Conservation (phyloP, 30 jellyfish, hydroid and myxozoan genomes). For the Phacellophora camtschatica region DNA sequence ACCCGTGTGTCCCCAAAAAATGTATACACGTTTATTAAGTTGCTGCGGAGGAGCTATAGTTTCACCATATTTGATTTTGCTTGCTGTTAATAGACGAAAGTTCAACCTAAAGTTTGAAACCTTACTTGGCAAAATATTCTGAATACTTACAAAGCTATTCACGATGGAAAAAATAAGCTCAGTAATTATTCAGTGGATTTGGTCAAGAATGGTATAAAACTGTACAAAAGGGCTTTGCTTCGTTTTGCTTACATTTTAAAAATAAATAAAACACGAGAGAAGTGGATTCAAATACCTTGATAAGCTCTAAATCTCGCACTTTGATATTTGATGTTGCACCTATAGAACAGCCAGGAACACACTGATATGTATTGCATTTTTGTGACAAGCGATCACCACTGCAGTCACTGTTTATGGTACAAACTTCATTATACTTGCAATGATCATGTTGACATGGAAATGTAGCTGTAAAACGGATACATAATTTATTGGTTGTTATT, state of each 20-base stretch:
- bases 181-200: too few relatives aligned
- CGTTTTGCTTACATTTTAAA: neutral
- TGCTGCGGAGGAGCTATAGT: too few relatives aligned
- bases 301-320: conserved; percentile 8
- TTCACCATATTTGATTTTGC: too few relatives aligned
- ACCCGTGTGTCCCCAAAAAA: too few relatives aligned
- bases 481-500: too few relatives aligned
- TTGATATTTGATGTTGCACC: conserved; percentile 46
- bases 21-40: too few relatives aligned
- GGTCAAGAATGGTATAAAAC: too few relatives aligned
- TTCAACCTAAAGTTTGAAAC: too few relatives aligned
- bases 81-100: too few relatives aligned
- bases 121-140: too few relatives aligned
- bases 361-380: conserved; percentile 35
- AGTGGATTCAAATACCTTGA: conserved; percentile 37
- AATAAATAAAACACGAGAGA: neutral
- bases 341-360: conserved; percentile 55
- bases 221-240: neutral
- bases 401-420: conserved; percentile 62
- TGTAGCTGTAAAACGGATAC: conserved; percentile 45
- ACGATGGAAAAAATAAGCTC: too few relatives aligned
- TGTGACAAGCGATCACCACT: conserved; percentile 6
- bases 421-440: conserved; percentile 55
- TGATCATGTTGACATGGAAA: conserved; percentile 82
- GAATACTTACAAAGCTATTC: too few relatives aligned